A percentile compares a stretch with the other conserved stretches of the same genome.
phyloP scores from a whole-genome alignment of 2,113 vertebrate species.

The Microcebus ravelobensis region DNA sequence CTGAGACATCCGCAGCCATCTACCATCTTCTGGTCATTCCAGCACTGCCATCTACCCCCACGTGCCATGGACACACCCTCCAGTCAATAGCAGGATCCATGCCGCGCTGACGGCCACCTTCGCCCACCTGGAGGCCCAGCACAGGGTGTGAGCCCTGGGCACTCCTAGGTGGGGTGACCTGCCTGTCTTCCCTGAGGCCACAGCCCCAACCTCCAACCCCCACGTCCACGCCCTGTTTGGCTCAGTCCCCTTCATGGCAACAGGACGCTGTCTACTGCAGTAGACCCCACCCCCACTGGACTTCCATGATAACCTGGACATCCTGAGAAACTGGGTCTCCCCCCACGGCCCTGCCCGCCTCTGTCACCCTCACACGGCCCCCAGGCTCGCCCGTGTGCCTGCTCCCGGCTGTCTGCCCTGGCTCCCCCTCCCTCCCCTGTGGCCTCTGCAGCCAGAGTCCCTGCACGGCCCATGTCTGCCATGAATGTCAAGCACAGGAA shows the following conservation, averaged over 20 bases:
- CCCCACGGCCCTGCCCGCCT: background rate
- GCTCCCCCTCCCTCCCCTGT: background rate
- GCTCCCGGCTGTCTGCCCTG: background rate
- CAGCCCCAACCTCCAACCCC: background rate
- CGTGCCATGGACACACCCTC: rapidly evolving
- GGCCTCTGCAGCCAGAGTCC: background rate
- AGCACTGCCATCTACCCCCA: rapidly evolving
- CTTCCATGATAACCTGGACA: background rate
- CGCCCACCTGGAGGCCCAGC: rapidly evolving
- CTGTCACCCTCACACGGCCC: rapidly evolving
- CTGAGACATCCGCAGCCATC: rapidly evolving
- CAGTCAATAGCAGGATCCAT: background rate
- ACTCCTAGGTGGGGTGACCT: background rate
- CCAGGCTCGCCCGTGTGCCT: background rate
- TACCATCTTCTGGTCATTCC: rapidly evolving
- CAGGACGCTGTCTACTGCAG: background rate
- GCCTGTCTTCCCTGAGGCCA: background rate
- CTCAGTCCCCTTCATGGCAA: rapidly evolving
- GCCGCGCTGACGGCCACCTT: background rate
- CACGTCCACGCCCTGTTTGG: background rate
- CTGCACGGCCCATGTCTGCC: background rate
- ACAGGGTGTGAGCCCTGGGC: background rate
- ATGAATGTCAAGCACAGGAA: rapidly evolving
- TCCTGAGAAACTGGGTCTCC: background rate
- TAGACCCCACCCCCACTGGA: background rate